Evolutionary conservation across 2,113 vertebrate genomes (phyloP), one percentile per base, ranked within the genome.

Genomic region (Paraplagusia blochii): DNA sequence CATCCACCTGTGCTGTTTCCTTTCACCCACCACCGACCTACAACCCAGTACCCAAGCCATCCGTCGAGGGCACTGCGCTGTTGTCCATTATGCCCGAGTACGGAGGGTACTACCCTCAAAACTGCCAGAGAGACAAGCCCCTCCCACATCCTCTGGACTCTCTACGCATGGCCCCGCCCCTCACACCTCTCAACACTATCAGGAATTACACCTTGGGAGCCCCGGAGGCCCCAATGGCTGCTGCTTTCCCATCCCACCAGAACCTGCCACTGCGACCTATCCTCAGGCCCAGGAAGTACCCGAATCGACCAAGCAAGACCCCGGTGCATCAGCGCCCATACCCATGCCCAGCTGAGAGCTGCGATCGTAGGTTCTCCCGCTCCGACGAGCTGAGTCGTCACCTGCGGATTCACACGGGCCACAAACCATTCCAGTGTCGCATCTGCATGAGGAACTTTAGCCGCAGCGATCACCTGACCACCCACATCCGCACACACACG

Each of bases 401-500:
- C 87, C 90, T 96, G 73, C 92, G 95, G 58, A 96, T 95, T 86
- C 95, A 97, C 87, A 97, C 95, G 0, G 95, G 95, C 1, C 94
- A 94, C 85, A 95, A 95, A 19, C 95, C 94, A 1, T 97, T 96
- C 81, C 94, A 95, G 89, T 97, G 95, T 80, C 92, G 94, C 59
- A 94, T 96, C 82, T 97, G 95, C 85, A 92, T 95, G 94, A 77
- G 94, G 49, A 93, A 85, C 89, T 97, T 97, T 88, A 95, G 95
- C 88, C 93, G 94, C 34, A 96, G 94, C 62, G 94, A 96, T 88
- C 94, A 97, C 83, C 91, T 97, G 53, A 95, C 94, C 79, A 95
- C 93, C 1, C 94, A 95, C 84, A 92, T 95, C 69, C 94, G 94
- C 63, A 95, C 94, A 1, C 94, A 95, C 91, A 95, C 94, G 0